Base-by-base conservation (phyloP, 2,797 vertebrate genomes). In the Gymnoscopelus microlampas region DNA sequence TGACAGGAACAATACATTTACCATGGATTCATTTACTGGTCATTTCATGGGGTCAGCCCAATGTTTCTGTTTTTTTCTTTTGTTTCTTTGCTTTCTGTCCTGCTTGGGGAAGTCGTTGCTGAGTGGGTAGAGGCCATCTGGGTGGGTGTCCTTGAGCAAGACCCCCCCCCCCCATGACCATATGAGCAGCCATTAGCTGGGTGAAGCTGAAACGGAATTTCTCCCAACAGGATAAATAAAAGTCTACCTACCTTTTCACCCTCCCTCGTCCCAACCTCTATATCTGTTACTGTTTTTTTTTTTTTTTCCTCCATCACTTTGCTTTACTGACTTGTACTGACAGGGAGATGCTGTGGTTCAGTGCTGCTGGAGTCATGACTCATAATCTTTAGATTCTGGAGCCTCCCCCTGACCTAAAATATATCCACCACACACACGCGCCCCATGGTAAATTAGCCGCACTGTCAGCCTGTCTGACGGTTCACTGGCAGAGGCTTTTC, bases 401-500 rank as follows among this genome's bases (percentile, higher is more conserved):
- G 63, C 44, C 11, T 35, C 47, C 59, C 44, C 63, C 55, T 55
- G 65, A 57, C 47, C 35, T 56, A 56, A 75, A 68, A 49, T 71
- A 56, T 76, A 76, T 57, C 65, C 69, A 70, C 64, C 62, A 63
- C 57, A 68, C 56, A 81, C 68, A 39, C 35, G 7, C 35, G 1
- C 35, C 39, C 39, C 39, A 39, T 44, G 39, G 39, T 10, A 44
- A 44, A 44, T 44, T 44, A 44, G 39, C 63, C 62, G 62, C 64
- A 61, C 76, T 78, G 83, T 69, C 70, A 72, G 50, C 65, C 51
- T 73, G 56, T 81, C 76, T 80, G 67, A 89, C 81, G 79, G 74
- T 86, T 77, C 77, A 85, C 86, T 85, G 53, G 57, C 39, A 63
- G 39, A 67, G 66, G 47, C 29, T 66, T 75, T 85, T 79, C 76